Conservation (phyloP, 2,113 vertebrate genomes). For the Orycteropus afer region DNA sequence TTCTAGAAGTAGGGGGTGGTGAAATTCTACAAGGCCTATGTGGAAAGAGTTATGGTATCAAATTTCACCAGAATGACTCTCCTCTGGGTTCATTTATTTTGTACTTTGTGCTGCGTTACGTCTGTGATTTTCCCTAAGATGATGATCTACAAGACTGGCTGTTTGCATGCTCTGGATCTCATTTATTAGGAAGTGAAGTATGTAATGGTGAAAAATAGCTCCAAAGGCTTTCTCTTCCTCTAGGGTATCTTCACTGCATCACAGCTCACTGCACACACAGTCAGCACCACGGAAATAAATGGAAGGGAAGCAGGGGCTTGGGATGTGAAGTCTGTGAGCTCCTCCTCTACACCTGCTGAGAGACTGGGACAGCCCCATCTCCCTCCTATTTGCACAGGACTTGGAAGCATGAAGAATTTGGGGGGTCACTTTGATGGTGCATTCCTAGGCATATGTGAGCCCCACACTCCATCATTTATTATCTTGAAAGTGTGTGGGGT, state of each 20-base stretch:
- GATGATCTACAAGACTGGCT: slow-evolving; percentile 81
- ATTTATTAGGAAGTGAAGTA: slow-evolving; percentile 86
- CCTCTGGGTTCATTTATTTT: slow-evolving; percentile 78
- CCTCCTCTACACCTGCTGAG: slow-evolving; percentile 52
- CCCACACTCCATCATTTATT: slow-evolving; percentile 26
- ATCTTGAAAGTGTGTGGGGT: slow-evolving; percentile 46
- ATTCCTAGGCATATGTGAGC: slow-evolving; percentile 11
- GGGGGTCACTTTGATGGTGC: slow-evolving; percentile 61
- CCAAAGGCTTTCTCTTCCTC: slow-evolving; percentile 79
- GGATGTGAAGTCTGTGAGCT: neutral
- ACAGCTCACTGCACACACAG: slow-evolving; percentile 81
- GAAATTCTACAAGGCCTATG: rapidly evolving
- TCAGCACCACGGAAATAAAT: slow-evolving; percentile 76
- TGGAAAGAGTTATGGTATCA: neutral
- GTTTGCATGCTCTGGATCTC: slow-evolving; percentile 83
- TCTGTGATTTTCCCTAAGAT: slow-evolving; percentile 76
- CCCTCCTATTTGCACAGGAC: neutral
- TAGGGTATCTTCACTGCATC: slow-evolving; percentile 75
- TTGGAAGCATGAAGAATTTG: slow-evolving; percentile 40
- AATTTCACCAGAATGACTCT: slow-evolving; percentile 63
- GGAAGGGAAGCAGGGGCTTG: neutral
- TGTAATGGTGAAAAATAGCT: slow-evolving; percentile 88
- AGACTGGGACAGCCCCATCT: neutral
- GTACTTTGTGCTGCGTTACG: slow-evolving; percentile 75
- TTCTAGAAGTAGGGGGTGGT: neutral